phyloP scores from a whole-genome alignment of 1,140 invertebrate genomes.

The Helicoverpa armigera region DNA sequence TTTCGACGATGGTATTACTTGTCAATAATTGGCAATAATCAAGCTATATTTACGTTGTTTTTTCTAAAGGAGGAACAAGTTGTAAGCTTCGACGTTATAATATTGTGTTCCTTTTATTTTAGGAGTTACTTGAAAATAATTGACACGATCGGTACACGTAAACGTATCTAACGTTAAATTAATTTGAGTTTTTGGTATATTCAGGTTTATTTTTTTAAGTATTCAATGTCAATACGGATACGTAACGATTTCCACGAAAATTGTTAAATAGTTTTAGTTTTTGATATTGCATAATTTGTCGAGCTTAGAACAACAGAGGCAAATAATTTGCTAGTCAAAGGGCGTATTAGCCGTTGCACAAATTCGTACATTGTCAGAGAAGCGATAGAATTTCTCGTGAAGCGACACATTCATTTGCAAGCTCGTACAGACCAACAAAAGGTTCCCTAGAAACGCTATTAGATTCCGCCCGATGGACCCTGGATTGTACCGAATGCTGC shows the following conservation, averaged over 20 bases:
- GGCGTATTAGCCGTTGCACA: not conserved
- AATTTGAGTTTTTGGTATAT: too few species aligned
- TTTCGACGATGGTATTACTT: slow-evolving; percentile 6
- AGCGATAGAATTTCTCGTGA: not conserved
- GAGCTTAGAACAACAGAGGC: not conserved
- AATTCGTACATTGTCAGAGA: not conserved
- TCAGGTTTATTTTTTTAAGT: too few species aligned
- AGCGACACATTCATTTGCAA: slow-evolving; percentile 12
- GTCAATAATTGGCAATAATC: slow-evolving; percentile 13
- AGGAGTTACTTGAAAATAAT: too few species aligned
- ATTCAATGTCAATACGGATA: too few species aligned
- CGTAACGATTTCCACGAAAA: too few species aligned
- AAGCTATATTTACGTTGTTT: not conserved
- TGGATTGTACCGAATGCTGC: not conserved
- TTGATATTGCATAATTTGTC: not conserved
- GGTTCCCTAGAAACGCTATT: not conserved
- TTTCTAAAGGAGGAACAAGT: not conserved
- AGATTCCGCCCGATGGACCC: not conserved
- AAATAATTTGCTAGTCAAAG: not conserved
- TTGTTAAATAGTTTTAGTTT: too few species aligned
- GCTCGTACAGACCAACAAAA: not conserved
- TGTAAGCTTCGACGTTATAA: not conserved
- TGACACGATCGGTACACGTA: too few species aligned
- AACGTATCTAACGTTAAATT: too few species aligned
- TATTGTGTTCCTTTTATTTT: too few species aligned